A percentile compares a stretch with the other conserved stretches of the same genome.
Evolutionary conservation across 2,113 vertebrate species (phyloP).

Genomic region (Catharus fuscescens): DNA sequence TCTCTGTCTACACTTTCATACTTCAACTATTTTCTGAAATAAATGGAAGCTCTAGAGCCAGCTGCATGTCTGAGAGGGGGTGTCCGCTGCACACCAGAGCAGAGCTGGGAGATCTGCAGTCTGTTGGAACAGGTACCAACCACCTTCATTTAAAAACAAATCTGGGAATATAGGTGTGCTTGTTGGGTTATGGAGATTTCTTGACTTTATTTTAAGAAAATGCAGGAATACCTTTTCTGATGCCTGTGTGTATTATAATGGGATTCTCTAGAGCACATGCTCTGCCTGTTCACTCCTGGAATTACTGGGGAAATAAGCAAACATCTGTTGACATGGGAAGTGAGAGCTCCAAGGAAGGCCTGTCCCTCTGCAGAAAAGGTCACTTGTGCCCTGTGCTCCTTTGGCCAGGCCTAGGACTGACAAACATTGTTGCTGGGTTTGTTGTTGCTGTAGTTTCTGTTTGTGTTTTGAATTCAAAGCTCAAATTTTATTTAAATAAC

Average conservation of each 20-base stretch:
- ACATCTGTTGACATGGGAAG: background rate
- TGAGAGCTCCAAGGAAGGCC: background rate
- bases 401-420: background rate
- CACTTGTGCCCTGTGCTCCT: background rate
- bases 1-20: slow-evolving; percentile 39
- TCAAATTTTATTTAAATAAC: background rate
- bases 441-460: background rate
- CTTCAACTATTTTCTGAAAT: background rate
- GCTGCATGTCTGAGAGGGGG: background rate
- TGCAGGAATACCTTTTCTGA: background rate
- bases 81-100: background rate
- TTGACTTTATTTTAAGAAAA: background rate
- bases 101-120: background rate
- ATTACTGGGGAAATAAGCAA: background rate
- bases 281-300: background rate
- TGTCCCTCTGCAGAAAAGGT: background rate
- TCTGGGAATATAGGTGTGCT: fast-evolving
- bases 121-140: background rate
- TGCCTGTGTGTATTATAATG: background rate
- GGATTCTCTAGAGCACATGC: background rate
- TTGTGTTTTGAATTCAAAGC: background rate
- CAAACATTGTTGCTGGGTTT: background rate
- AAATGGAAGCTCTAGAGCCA: background rate
- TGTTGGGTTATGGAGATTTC: background rate
- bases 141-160: background rate